These are phyloP conservation scores for Trichonephila clavipes DNA, from an alignment of 1,140 invertebrate species.

Conservation along the genomic window DNA sequence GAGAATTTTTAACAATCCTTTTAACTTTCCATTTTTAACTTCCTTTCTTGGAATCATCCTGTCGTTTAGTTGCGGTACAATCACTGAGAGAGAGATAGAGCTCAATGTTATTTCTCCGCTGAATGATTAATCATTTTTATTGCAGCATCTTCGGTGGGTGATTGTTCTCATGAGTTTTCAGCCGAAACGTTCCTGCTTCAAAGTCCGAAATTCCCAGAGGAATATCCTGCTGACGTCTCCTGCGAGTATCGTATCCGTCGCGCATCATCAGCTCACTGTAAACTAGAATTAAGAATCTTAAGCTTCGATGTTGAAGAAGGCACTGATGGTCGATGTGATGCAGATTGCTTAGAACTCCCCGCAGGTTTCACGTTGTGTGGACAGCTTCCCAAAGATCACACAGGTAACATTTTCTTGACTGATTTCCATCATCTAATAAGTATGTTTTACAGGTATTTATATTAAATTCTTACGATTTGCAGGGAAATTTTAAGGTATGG, in stretches of 20 bases:
- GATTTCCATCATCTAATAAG: too few relatives aligned
- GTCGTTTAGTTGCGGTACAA: too few relatives aligned
- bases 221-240: conserved; percentile 75
- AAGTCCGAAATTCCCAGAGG: conserved; percentile 77
- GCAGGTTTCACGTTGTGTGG: conserved; percentile 78
- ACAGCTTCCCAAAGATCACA: conserved; percentile 57
- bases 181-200: conserved; percentile 69
- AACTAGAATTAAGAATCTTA: conserved; percentile 76
- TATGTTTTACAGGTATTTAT: too few relatives aligned
- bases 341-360: conserved; percentile 78
- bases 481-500: too few relatives aligned
- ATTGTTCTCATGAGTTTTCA: conserved; percentile 64
- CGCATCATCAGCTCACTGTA: conserved; percentile 73
- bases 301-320: conserved; percentile 78
- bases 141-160: neutral
- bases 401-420: neutral
- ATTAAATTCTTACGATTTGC: too few relatives aligned
- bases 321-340: conserved; percentile 74
- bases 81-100: too few relatives aligned
- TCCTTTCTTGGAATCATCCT: too few relatives aligned
- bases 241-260: conserved; percentile 77
- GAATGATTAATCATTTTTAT: neutral
- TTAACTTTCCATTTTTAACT: too few relatives aligned
- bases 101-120: too few relatives aligned
- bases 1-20: too few relatives aligned